A percentile compares a stretch with the other conserved stretches of the same genome.
phyloP scores from a whole-genome alignment of 1,140 invertebrate species.

The Orius insidiosus region DNA sequence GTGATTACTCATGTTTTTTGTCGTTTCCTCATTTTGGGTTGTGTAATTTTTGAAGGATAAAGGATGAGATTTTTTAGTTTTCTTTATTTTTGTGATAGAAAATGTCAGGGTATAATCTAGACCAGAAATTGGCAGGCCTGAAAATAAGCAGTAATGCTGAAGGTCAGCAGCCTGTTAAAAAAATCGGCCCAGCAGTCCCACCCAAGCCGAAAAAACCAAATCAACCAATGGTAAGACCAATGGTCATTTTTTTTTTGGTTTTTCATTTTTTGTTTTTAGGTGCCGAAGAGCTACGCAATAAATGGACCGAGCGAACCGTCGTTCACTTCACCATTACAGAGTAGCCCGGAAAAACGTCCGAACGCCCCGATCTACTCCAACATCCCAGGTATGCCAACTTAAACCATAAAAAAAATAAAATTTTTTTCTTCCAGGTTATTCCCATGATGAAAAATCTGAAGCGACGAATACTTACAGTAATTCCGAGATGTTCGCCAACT shows the following conservation, averaged over 20 bases:
- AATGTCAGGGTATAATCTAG: conserved; percentile 25
- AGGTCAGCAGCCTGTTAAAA: conserved; percentile 29
- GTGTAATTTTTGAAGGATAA: no score
- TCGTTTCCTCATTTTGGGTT: no score
- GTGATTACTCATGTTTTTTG: no score
- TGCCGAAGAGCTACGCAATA: conserved; percentile 33
- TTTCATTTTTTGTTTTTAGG: conserved; percentile 22
- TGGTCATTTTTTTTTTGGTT: conserved; percentile 7
- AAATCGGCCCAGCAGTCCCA: conserved; percentile 54
- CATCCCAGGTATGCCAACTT: conserved; percentile 17
- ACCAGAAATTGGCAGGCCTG: conserved; percentile 30
- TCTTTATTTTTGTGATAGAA: neutral
- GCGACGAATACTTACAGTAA: conserved; percentile 26
- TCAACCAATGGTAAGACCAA: conserved; percentile 39
- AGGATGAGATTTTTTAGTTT: neutral
- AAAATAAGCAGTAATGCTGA: conserved; percentile 25
- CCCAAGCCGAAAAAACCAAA: conserved; percentile 55
- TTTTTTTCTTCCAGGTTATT: conserved; percentile 20
- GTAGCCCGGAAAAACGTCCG: conserved; percentile 24
- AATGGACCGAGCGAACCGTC: conserved; percentile 32
- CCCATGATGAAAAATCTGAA: conserved; percentile 21
- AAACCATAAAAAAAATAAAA: conserved; percentile 16
- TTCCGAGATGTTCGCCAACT: conserved; percentile 17
- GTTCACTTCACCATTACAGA: conserved; percentile 32
- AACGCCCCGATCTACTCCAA: conserved; percentile 28